These are phyloP conservation scores for Chelonus formosanus DNA, from an alignment of 2,888 invertebrate genomes.

Conservation along the genomic window DNA sequence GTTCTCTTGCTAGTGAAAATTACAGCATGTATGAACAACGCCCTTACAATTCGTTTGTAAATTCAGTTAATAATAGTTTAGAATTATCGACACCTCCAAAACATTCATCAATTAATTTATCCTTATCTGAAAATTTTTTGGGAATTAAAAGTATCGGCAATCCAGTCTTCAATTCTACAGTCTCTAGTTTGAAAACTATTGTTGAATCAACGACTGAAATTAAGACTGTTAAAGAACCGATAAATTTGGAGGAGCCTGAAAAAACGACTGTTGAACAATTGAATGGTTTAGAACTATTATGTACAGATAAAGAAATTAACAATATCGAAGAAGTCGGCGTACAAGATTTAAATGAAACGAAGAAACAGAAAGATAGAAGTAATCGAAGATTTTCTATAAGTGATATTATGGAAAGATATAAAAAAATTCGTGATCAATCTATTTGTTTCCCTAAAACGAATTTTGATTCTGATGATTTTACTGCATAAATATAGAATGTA, in stretches of 20 bases:
- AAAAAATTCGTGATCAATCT: slow-evolving; percentile 42
- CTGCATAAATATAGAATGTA: slow-evolving; percentile 34
- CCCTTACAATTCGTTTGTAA: slow-evolving; percentile 41
- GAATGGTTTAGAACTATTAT: no score
- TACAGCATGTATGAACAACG: slow-evolving; percentile 44
- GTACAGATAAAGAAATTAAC: no score
- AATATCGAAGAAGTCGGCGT: background rate
- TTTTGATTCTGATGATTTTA: background rate
- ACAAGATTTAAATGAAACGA: slow-evolving; percentile 7
- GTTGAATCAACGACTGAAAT: slow-evolving; percentile 13
- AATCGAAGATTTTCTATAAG: slow-evolving; percentile 52
- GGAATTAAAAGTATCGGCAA: slow-evolving; percentile 35
- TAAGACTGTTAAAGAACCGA: background rate
- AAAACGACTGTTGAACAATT: background rate
- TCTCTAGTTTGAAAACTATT: slow-evolving; percentile 27
- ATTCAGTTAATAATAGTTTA: slow-evolving; percentile 37
- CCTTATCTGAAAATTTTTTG: slow-evolving; percentile 21
- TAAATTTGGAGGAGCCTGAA: background rate
- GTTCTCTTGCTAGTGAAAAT: slow-evolving; percentile 41
- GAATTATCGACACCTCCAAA: slow-evolving; percentile 41
- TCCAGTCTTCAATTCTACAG: slow-evolving; percentile 35
- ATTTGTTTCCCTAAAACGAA: background rate
- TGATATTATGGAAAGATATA: slow-evolving; percentile 59
- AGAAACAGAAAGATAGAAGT: slow-evolving; percentile 32
- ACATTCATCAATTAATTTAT: slow-evolving; percentile 29